Percentiles rank a stretch among this genome's conserved stretches.
phyloP scores from a whole-genome alignment of 2,888 invertebrate genomes.

The Lasioglossum villosulum region DNA sequence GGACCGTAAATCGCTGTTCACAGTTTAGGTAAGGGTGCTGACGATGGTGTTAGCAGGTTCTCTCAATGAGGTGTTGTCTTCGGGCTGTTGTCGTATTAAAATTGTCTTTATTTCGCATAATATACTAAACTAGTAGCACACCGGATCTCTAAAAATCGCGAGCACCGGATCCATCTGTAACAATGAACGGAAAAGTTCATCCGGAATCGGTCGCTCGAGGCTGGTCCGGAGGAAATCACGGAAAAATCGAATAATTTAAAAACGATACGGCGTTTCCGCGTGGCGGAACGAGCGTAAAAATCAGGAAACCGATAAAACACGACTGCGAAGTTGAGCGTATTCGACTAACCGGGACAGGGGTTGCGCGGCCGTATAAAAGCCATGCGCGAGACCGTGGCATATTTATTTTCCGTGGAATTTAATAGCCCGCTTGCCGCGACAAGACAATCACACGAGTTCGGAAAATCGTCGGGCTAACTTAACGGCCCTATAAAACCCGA shows the following conservation, averaged over 20 bases:
- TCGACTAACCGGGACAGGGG: constrained; percentile 12
- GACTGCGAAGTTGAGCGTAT: constrained; percentile 35
- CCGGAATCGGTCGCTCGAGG: not conserved
- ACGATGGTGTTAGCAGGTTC: not conserved
- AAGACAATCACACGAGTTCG: constrained; percentile 70
- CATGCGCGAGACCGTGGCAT: constrained; percentile 44
- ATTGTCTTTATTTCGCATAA: not conserved
- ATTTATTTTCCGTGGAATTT: constrained; percentile 71
- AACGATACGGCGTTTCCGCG: not conserved
- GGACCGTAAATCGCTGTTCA: constrained; percentile 20
- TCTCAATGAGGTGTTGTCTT: not conserved
- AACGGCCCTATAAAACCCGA: constrained; percentile 75
- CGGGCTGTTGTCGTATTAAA: not conserved
- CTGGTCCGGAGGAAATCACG: not conserved
- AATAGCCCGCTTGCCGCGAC: constrained; percentile 61
- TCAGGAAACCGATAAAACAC: constrained; percentile 41
- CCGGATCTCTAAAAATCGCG: not conserved
- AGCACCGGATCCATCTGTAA: not conserved
- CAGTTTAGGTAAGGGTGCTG: not conserved
- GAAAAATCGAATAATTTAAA: constrained; percentile 6
- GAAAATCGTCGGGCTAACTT: constrained; percentile 71
- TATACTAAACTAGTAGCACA: too few relatives aligned
- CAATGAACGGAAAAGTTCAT: not conserved
- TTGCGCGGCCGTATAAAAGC: constrained; percentile 36
- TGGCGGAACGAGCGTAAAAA: not conserved